These are phyloP conservation scores for Calliphora vomitoria DNA, from an alignment of 2,888 invertebrate genomes.

Conservation along the genomic window DNA sequence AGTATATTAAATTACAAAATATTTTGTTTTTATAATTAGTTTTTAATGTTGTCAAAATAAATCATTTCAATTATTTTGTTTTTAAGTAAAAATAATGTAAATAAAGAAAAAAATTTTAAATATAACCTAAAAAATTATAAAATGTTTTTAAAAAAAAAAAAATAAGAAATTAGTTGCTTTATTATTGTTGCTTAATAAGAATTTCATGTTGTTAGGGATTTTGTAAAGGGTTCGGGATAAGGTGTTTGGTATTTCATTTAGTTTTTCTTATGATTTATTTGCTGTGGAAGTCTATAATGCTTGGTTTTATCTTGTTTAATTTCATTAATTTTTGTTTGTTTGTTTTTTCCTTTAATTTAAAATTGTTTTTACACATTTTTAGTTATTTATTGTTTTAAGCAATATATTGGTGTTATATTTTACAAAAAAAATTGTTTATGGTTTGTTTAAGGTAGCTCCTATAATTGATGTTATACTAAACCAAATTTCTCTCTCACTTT, in stretches of 20 bases:
- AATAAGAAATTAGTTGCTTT: conserved; percentile 29
- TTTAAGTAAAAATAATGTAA: background rate
- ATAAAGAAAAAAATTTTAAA: background rate
- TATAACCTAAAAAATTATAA: conserved; percentile 33
- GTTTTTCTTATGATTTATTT: background rate
- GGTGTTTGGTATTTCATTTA: conserved; percentile 12
- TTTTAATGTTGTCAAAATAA: conserved; percentile 17
- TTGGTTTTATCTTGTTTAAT: conserved; percentile 8
- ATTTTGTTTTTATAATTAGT: background rate
- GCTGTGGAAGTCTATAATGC: conserved; percentile 46
- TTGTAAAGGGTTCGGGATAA: background rate
- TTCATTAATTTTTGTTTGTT: background rate
- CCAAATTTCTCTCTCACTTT: conserved; percentile 36
- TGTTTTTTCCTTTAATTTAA: background rate
- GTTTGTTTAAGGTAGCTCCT: conserved; percentile 14
- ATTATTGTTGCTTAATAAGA: conserved; percentile 56
- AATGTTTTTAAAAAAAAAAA: conserved; percentile 37
- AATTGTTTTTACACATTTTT: conserved; percentile 45
- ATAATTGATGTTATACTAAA: background rate
- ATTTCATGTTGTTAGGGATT: background rate
- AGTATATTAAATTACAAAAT: conserved; percentile 20
- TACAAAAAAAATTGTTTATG: conserved; percentile 22
- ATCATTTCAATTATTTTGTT: conserved; percentile 13
- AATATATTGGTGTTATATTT: conserved; percentile 62
- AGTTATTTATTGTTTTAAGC: conserved; percentile 29